phyloP scores from a whole-genome alignment of 2,113 vertebrate genomes.

The Ranitomeya variabilis region DNA sequence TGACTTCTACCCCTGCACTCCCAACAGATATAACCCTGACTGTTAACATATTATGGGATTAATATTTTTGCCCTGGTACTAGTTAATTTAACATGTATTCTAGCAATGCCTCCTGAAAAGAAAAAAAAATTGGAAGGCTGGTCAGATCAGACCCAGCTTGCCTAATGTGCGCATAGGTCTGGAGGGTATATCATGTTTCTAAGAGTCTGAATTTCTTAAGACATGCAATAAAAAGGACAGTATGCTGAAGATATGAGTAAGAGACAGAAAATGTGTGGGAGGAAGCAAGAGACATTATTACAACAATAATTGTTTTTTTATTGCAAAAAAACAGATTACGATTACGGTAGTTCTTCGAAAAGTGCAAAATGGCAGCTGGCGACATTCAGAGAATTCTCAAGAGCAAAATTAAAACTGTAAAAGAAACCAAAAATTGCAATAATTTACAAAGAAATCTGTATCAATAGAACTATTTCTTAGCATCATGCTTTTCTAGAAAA shows the following conservation, averaged over 20 bases:
- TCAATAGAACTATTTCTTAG: neutral
- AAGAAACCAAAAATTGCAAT: slow-evolving; percentile 3
- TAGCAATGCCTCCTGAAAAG: too few species aligned
- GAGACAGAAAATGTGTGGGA: neutral
- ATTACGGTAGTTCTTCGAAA: neutral
- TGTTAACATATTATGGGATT: too few species aligned
- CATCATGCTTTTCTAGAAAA: neutral
- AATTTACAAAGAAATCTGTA: neutral
- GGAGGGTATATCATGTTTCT: neutral
- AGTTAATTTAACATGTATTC: too few species aligned
- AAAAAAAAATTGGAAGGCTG: too few species aligned
- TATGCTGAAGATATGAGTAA: neutral
- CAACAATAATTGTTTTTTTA: neutral
- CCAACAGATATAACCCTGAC: too few species aligned
- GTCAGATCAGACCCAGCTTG: too few species aligned
- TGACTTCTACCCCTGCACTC: too few species aligned
- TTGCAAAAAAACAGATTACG: neutral
- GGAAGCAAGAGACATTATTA: neutral
- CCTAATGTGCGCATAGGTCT: neutral
- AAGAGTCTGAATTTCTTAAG: neutral
- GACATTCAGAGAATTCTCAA: neutral
- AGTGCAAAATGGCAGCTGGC: slow-evolving; percentile 3
- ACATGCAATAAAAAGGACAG: neutral
- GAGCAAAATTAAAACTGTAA: neutral
- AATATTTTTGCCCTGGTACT: too few species aligned